A percentile compares a stretch with the other conserved stretches of the same genome.
Evolutionary conservation across 1,140 invertebrate genomes (phyloP).

Genomic region (Micrasema longulum): DNA sequence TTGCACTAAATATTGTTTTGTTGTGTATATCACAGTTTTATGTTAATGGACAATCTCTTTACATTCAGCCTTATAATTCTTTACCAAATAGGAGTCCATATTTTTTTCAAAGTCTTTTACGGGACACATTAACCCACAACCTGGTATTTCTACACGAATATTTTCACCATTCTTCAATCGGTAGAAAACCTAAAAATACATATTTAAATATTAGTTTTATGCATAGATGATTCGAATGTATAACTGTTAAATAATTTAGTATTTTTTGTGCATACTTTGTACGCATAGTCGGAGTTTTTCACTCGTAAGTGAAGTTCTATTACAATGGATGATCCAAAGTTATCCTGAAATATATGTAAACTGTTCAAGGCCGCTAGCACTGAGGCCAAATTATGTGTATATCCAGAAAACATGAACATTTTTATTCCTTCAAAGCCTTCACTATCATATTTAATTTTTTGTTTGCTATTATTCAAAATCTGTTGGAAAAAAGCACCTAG

Average conservation of each 20-base stretch:
- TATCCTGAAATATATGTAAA: slow-evolving; percentile 62
- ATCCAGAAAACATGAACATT: slow-evolving; percentile 62
- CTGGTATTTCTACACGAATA: slow-evolving; percentile 63
- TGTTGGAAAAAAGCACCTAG: slow-evolving; percentile 64
- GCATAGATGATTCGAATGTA: neutral
- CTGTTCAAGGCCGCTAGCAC: slow-evolving; percentile 61
- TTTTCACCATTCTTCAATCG: slow-evolving; percentile 64
- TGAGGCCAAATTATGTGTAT: slow-evolving; percentile 62
- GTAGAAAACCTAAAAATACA: slow-evolving; percentile 59
- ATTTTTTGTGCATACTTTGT: slow-evolving; percentile 48
- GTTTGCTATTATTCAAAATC: slow-evolving; percentile 61
- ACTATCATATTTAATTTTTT: slow-evolving; percentile 55
- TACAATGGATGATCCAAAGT: slow-evolving; percentile 61
- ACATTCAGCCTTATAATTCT: slow-evolving; percentile 64
- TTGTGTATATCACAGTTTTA: slow-evolving; percentile 6
- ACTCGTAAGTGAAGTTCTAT: slow-evolving; percentile 62
- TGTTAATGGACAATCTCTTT: slow-evolving; percentile 30
- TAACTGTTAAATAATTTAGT: slow-evolving; percentile 1
- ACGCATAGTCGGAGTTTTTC: neutral
- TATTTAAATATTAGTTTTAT: neutral
- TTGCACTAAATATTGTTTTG: no score
- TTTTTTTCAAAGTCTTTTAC: slow-evolving; percentile 63
- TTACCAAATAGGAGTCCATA: slow-evolving; percentile 61
- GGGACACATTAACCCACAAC: slow-evolving; percentile 62
- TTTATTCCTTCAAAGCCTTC: slow-evolving; percentile 38